These are phyloP conservation scores for Zaprionus camerounensis DNA, from an alignment of 1,140 invertebrate species.

Conservation along the genomic window DNA sequence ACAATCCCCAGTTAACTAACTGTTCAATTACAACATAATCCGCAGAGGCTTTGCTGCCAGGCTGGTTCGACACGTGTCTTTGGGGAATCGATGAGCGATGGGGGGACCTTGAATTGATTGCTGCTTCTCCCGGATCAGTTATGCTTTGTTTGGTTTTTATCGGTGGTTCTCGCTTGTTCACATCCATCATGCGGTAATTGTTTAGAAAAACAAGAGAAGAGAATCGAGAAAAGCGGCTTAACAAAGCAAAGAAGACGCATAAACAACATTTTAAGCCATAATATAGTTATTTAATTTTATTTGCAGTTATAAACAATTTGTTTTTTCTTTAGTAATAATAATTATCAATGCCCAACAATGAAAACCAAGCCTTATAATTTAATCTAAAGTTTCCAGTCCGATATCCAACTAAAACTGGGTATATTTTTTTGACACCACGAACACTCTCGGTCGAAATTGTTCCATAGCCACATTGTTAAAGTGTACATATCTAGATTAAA, in stretches of 20 bases:
- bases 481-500: conserved; percentile 20
- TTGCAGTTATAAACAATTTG: conserved; percentile 59
- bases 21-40: conserved; percentile 20
- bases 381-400: conserved; percentile 65
- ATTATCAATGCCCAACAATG: conserved; percentile 70
- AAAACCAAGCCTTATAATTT: conserved; percentile 65
- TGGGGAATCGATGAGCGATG: conserved; percentile 31
- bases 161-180: not conserved
- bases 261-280: conserved; percentile 16
- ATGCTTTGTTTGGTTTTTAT: conserved; percentile 10
- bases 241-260: not conserved
- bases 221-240: conserved; percentile 27
- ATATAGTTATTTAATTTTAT: conserved; percentile 47
- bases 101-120: conserved; percentile 32
- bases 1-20: conserved; percentile 2
- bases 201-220: not conserved
- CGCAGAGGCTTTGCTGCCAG: not conserved
- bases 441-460: conserved; percentile 5
- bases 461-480: conserved; percentile 36
- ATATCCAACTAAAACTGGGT: conserved; percentile 49
- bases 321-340: conserved; percentile 41
- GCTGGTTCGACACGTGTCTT: conserved; percentile 24
- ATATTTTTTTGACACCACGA: conserved; percentile 30
- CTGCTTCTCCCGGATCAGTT: conserved; percentile 10
- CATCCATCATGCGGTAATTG: conserved; percentile 1